Conservation (phyloP, 2,113 vertebrate genomes). For the Gorilla gorilla region DNA sequence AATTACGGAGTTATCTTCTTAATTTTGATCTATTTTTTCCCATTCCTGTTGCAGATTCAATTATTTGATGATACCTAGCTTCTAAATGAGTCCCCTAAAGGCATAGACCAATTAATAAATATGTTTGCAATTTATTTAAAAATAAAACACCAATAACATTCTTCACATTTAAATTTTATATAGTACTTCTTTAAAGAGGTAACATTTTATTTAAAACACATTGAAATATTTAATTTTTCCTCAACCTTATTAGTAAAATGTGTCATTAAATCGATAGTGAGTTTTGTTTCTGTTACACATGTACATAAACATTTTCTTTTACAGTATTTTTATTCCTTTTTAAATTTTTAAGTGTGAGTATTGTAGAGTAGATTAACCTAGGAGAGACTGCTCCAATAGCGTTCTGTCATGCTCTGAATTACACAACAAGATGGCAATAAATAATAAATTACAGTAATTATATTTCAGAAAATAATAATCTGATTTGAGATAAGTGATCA, state of each 20-base stretch:
- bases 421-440: neutral
- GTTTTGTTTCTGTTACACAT: neutral
- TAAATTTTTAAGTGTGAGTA: neutral
- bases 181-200: neutral
- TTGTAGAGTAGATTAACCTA: neutral
- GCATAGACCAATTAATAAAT: neutral
- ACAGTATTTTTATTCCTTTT: neutral
- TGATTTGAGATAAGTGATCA: neutral
- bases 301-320: neutral
- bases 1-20: neutral
- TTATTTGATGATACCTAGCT: neutral
- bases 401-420: neutral
- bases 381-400: neutral
- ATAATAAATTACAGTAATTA: neutral
- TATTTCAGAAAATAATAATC: neutral
- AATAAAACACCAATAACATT: neutral
- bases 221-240: conserved; percentile 14
- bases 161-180: neutral
- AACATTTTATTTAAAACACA: neutral
- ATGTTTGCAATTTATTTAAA: neutral
- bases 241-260: neutral
- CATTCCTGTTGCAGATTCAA: neutral
- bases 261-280: neutral
- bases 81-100: neutral
- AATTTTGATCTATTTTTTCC: neutral